phyloP scores from a whole-genome alignment of 2,888 invertebrate species.

The Osedax frankpressi region DNA sequence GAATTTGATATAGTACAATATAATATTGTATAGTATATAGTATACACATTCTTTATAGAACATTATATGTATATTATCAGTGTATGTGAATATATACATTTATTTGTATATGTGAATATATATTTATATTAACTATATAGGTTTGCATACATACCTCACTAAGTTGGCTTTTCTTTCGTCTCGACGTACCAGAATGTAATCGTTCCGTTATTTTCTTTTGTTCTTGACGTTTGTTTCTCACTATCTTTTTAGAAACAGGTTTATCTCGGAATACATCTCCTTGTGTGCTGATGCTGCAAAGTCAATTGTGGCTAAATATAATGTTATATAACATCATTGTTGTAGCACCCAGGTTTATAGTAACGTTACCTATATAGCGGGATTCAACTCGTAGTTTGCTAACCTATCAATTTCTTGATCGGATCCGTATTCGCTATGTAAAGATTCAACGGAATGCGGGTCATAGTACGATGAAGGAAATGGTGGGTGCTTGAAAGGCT shows the following conservation, averaged over 20 bases:
- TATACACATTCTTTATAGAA: no score
- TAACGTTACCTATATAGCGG: no score
- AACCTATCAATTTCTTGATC: neutral
- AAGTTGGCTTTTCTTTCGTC: neutral
- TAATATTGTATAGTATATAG: no score
- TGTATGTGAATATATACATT: no score
- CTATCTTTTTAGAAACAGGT: neutral
- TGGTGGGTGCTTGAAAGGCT: neutral
- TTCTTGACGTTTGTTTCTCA: neutral
- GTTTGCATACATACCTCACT: no score
- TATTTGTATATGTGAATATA: neutral
- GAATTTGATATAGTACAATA: no score
- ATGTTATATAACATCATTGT: no score
- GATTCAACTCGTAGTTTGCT: no score
- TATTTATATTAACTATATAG: neutral
- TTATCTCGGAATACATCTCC: neutral
- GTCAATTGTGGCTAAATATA: no score
- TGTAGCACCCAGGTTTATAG: no score
- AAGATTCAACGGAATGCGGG: neutral
- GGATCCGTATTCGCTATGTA: neutral
- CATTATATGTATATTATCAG: no score
- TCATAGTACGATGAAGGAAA: neutral
- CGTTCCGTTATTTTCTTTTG: neutral
- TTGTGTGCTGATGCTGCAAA: neutral
- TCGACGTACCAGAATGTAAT: neutral